These are phyloP conservation scores for Mormoops blainvillei DNA, from an alignment of 2,113 vertebrate genomes.

Conservation along the genomic window DNA sequence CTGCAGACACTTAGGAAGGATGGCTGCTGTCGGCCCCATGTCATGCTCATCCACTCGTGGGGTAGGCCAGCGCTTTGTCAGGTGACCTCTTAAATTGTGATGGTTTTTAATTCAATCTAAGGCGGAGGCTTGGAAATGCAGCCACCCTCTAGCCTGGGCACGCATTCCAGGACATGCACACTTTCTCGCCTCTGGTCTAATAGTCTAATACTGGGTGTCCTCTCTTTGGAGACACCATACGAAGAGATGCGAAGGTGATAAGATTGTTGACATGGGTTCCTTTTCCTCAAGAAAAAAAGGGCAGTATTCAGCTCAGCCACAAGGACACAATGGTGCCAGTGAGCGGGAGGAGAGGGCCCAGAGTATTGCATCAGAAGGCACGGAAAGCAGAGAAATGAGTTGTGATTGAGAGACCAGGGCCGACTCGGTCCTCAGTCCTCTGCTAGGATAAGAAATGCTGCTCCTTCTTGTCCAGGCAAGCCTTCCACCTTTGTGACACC, in stretches of 20 bases:
- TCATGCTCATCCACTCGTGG: neutral
- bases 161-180: neutral
- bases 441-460: neutral
- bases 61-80: neutral
- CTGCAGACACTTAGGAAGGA: neutral
- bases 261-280: neutral
- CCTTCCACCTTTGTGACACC: neutral
- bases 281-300: neutral
- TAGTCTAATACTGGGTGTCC: neutral
- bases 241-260: neutral
- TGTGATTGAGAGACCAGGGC: accelerated
- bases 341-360: neutral
- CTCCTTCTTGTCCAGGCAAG: neutral
- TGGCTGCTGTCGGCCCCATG: neutral
- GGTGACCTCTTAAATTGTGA: neutral
- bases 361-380: neutral
- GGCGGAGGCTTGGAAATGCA: neutral
- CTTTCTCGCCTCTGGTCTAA: neutral
- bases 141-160: neutral
- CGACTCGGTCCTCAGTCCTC: neutral
- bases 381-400: neutral
- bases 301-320: neutral
- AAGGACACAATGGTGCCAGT: neutral
- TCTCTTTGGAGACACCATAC: neutral
- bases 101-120: neutral